These are phyloP conservation scores for Narcine bancroftii DNA, from an alignment of 2,113 vertebrate genomes.

Conservation along the genomic window DNA sequence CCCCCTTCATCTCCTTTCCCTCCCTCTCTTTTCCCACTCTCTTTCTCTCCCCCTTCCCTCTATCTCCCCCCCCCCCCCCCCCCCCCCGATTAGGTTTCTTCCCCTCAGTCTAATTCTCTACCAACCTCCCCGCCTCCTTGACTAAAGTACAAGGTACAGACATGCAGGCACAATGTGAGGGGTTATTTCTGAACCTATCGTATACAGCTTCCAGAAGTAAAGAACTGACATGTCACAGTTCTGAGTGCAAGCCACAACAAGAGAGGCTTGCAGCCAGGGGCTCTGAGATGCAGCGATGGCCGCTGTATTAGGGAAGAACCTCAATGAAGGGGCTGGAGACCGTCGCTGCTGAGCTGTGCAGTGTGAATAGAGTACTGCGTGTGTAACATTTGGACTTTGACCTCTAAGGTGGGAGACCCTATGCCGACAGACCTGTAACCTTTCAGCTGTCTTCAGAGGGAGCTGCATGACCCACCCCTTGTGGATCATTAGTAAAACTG, in stretches of 20 bases:
- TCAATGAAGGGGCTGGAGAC: no score
- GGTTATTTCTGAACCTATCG: constrained; percentile 21
- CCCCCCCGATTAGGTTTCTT: no score
- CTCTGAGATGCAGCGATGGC: not conserved
- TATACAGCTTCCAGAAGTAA: constrained; percentile 24
- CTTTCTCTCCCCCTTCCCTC: no score
- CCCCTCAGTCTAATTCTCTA: no score
- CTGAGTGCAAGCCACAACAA: constrained; percentile 39
- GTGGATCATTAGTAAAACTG: constrained; percentile 3
- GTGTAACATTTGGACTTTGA: not conserved
- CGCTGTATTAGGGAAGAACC: not conserved
- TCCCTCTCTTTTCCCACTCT: no score
- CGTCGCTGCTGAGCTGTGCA: not conserved
- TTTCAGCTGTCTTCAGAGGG: no score
- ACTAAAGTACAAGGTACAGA: constrained; percentile 26
- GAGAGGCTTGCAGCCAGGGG: not conserved
- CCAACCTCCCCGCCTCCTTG: no score
- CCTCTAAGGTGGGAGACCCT: not conserved
- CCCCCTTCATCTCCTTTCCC: no score
- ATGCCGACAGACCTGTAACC: no score
- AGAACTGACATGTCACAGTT: constrained; percentile 3
- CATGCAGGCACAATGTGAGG: constrained; percentile 14
- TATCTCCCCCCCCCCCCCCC: no score
- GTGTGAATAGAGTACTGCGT: not conserved
- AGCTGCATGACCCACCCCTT: not conserved